Conservation (phyloP, 2,888 invertebrate genomes). For the Cephus pulcher region DNA sequence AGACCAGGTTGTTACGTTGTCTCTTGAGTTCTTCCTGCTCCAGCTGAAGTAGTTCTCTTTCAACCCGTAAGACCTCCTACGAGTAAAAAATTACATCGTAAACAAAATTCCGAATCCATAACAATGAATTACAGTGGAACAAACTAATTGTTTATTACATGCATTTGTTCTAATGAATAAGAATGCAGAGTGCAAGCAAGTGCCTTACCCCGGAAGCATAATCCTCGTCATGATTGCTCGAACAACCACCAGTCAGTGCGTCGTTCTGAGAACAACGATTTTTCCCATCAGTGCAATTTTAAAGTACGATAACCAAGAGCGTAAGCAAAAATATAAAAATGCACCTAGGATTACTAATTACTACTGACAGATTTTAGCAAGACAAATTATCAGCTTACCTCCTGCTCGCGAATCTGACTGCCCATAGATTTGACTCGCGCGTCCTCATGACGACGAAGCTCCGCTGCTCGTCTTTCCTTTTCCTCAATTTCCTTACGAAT, state of each 20-base stretch:
- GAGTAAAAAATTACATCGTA: constrained; percentile 2
- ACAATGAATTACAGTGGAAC: background rate
- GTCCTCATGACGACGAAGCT: constrained; percentile 64
- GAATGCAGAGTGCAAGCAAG: background rate
- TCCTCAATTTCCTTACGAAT: constrained; percentile 52
- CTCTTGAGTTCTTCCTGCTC: constrained; percentile 83
- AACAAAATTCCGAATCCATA: too few species aligned
- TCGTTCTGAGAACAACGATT: constrained; percentile 51
- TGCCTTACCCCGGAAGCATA: constrained; percentile 55
- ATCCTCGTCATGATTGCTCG: constrained; percentile 55
- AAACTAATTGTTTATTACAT: background rate
- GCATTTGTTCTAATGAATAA: background rate
- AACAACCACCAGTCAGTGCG: constrained; percentile 43
- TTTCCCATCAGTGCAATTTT: constrained; percentile 26
- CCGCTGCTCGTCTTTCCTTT: constrained; percentile 58
- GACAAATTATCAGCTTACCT: constrained; percentile 65
- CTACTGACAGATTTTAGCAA: background rate
- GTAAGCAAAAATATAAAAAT: background rate
- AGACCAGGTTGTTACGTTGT: constrained; percentile 78
- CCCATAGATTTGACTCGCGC: constrained; percentile 73
- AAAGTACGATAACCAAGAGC: background rate
- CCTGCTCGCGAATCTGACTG: constrained; percentile 75
- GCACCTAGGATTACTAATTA: background rate
- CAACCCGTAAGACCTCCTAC: constrained; percentile 81
- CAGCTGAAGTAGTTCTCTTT: constrained; percentile 80